Evolutionary conservation across 2,888 invertebrate genomes (phyloP).

Genomic region (Dinocampus coccinellae): DNA sequence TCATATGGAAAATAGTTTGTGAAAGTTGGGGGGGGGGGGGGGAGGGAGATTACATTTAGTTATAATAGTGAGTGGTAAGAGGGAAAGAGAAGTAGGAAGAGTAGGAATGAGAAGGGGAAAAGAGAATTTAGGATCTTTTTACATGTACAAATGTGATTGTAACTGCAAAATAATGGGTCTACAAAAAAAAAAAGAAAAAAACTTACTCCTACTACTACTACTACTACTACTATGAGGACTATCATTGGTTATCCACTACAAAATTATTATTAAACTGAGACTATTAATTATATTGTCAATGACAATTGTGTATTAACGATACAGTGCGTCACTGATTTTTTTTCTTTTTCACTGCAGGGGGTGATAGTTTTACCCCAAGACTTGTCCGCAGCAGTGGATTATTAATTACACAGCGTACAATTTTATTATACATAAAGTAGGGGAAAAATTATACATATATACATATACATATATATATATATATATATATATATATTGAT

Average conservation of each 20-base stretch:
- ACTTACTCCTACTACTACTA: slow-evolving; percentile 38
- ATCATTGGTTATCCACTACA: too few relatives aligned
- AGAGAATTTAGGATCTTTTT: too few relatives aligned
- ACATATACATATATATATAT: background rate
- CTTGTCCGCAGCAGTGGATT: slow-evolving; percentile 20
- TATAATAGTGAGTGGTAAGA: background rate
- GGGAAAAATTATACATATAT: too few relatives aligned
- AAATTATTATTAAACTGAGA: slow-evolving; percentile 11
- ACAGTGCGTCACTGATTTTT: background rate
- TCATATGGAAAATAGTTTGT: slow-evolving; percentile 12
- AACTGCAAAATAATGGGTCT: slow-evolving; percentile 58
- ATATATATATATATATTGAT: background rate
- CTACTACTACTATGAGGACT: background rate
- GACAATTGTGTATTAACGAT: slow-evolving; percentile 2
- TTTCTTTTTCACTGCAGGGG: slow-evolving; percentile 5
- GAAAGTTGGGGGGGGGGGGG: background rate
- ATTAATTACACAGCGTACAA: slow-evolving; percentile 32
- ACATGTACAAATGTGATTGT: slow-evolving; percentile 33
- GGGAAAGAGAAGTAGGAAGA: too few relatives aligned
- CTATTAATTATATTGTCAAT: slow-evolving; percentile 34
- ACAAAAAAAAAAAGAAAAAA: too few relatives aligned
- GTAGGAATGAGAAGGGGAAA: too few relatives aligned
- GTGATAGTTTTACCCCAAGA: slow-evolving; percentile 2
- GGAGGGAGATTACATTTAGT: background rate
- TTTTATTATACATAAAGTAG: background rate